Evolutionary conservation across 2,888 invertebrate genomes (phyloP).

Genomic region (Acheta domesticus): DNA sequence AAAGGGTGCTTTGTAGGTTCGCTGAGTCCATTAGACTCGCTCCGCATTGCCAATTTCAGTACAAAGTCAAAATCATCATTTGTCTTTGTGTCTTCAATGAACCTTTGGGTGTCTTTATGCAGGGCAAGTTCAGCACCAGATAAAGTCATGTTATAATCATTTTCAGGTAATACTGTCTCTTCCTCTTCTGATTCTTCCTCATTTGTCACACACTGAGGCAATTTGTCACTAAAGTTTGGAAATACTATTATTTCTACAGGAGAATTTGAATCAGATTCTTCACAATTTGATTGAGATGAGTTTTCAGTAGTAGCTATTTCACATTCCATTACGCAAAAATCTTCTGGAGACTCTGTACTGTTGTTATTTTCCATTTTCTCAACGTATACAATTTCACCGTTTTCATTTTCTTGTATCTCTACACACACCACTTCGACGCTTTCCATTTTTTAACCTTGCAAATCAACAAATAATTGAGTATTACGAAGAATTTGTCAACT

Average conservation of each 20-base stretch:
- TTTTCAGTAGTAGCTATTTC: slow-evolving; percentile 25
- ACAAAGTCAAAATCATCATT: too few relatives aligned
- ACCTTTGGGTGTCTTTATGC: background rate
- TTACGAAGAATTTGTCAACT: too few relatives aligned
- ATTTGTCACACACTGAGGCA: too few relatives aligned
- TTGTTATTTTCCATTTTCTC: slow-evolving; percentile 22
- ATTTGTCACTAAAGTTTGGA: background rate
- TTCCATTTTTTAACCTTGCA: background rate
- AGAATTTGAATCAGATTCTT: background rate
- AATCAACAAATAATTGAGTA: too few relatives aligned
- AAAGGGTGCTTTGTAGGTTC: too few relatives aligned
- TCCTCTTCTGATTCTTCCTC: background rate
- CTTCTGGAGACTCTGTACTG: background rate
- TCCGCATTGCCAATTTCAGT: too few relatives aligned
- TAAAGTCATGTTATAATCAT: background rate
- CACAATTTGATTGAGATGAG: background rate
- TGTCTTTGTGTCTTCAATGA: too few relatives aligned
- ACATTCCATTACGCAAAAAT: slow-evolving; percentile 26
- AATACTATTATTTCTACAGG: slow-evolving; percentile 23
- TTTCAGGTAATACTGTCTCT: background rate
- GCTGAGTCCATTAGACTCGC: too few relatives aligned
- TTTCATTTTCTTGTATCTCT: slow-evolving; percentile 25
- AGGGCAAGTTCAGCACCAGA: background rate
- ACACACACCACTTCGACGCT: slow-evolving; percentile 23
- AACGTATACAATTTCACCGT: slow-evolving; percentile 24